Conservation (phyloP, 2,888 invertebrate genomes). For the Esperia sulphurella region DNA sequence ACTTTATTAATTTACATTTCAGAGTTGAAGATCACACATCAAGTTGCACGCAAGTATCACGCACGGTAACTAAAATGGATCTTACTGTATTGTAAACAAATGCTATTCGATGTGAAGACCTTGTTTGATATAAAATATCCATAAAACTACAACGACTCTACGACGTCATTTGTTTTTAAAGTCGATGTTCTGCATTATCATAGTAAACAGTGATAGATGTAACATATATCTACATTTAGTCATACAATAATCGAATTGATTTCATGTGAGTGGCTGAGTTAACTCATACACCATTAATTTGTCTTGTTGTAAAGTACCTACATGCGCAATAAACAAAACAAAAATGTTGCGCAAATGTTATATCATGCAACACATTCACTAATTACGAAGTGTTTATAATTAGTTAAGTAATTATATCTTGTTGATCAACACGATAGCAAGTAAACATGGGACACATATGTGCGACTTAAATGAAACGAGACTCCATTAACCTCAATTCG, state of each 20-base stretch:
- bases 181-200: conserved; percentile 24
- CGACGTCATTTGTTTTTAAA: conserved; percentile 44
- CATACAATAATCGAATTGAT: not conserved
- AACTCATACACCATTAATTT: not conserved
- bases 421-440: conserved; percentile 56
- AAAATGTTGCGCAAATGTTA: conserved; percentile 37
- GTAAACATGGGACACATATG: conserved; percentile 74
- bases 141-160: conserved; percentile 12
- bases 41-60: conserved; percentile 45
- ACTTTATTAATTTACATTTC: conserved; percentile 33
- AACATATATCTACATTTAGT: not conserved
- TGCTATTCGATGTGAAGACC: conserved; percentile 57
- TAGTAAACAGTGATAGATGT: not conserved
- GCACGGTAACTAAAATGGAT: conserved; percentile 60
- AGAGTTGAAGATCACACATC: conserved; percentile 33
- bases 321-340: conserved; percentile 11
- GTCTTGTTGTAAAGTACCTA: conserved; percentile 6
- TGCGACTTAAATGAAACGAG: conserved; percentile 69
- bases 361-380: conserved; percentile 34
- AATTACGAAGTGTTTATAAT: conserved; percentile 47
- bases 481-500: conserved; percentile 75
- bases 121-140: conserved; percentile 52
- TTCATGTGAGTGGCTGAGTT: not conserved
- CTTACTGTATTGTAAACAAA: conserved; percentile 67
- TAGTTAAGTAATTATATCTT: conserved; percentile 36